A percentile compares a stretch with the other conserved stretches of the same genome.
Evolutionary conservation across 2,797 vertebrate species (phyloP).

Genomic region (Cryptoblepharus egeriae): DNA sequence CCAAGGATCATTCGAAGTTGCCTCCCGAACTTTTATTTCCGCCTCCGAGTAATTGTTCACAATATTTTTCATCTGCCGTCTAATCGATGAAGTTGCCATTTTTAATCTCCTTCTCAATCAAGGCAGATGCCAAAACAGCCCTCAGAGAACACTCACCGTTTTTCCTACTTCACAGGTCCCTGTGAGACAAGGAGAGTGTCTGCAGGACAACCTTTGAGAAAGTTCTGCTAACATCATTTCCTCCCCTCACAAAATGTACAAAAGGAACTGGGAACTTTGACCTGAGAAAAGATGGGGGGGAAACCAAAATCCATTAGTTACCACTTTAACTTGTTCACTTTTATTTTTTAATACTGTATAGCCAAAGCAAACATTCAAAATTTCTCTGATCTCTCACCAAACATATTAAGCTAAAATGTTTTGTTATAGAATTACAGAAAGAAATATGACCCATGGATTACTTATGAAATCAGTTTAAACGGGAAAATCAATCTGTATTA

Average conservation of each 20-base stretch:
- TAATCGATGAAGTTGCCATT: constrained; percentile 95
- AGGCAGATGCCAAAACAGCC: constrained; percentile 42
- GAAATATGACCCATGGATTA: not conserved
- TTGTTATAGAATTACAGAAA: not conserved
- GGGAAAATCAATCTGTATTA: not conserved
- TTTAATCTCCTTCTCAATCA: constrained; percentile 51
- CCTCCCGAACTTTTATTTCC: constrained; percentile 95
- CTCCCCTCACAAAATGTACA: constrained; percentile 55
- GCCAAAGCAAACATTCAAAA: not conserved
- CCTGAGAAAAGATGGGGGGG: constrained; percentile 60
- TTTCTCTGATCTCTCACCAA: not conserved
- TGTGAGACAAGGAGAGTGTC: constrained; percentile 40
- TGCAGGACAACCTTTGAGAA: constrained; percentile 44
- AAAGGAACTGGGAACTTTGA: constrained; percentile 67
- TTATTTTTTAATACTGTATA: not conserved
- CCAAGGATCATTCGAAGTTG: constrained; percentile 94
- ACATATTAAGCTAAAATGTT: not conserved
- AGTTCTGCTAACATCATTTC: constrained; percentile 71
- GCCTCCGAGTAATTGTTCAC: constrained; percentile 96
- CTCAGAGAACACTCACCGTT: constrained; percentile 47
- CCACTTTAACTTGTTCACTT: not conserved
- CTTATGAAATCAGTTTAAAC: too few species aligned
- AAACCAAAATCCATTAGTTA: constrained; percentile 30
- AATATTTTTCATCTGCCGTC: constrained; percentile 96
- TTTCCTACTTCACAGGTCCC: constrained; percentile 45